These are phyloP conservation scores for Fistularia tabacaria DNA, from an alignment of 2,797 vertebrate species.

Conservation along the genomic window DNA sequence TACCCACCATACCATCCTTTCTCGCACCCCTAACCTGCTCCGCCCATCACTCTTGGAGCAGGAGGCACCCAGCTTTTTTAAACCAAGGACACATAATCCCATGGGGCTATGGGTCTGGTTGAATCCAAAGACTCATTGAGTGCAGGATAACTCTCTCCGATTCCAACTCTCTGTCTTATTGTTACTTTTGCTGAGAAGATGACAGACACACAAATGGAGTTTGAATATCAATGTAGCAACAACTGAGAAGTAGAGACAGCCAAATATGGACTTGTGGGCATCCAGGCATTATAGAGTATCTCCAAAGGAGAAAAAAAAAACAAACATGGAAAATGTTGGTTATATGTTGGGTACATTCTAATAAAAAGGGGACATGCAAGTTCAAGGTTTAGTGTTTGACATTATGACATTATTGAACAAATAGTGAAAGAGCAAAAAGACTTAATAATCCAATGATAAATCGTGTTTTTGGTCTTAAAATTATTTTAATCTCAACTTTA, in stretches of 20 bases:
- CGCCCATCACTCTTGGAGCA: slow-evolving; percentile 63
- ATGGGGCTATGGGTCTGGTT: slow-evolving; percentile 54
- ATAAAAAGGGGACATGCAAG: too few species aligned
- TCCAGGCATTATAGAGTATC: slow-evolving; percentile 54
- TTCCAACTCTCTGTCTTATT: slow-evolving; percentile 58
- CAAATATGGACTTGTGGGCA: slow-evolving; percentile 63
- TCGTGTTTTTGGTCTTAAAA: too few species aligned
- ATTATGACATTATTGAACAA: too few species aligned
- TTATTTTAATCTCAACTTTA: too few species aligned
- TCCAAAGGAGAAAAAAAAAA: slow-evolving; percentile 35
- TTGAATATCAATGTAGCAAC: slow-evolving; percentile 72
- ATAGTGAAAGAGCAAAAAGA: too few species aligned
- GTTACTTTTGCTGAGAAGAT: slow-evolving; percentile 64
- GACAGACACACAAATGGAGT: slow-evolving; percentile 62
- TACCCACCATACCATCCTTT: slow-evolving; percentile 56
- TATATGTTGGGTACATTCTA: too few species aligned
- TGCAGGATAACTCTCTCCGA: slow-evolving; percentile 68
- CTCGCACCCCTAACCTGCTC: slow-evolving; percentile 64
- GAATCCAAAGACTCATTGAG: slow-evolving; percentile 69
- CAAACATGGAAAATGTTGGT: neutral
- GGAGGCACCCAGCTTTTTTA: slow-evolving; percentile 66
- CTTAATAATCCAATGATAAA: too few species aligned
- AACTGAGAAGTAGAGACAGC: slow-evolving; percentile 60
- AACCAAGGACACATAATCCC: slow-evolving; percentile 59
- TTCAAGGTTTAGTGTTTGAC: too few species aligned